phyloP scores from a whole-genome alignment of 2,113 vertebrate genomes.

The Megaceryle maxima region DNA sequence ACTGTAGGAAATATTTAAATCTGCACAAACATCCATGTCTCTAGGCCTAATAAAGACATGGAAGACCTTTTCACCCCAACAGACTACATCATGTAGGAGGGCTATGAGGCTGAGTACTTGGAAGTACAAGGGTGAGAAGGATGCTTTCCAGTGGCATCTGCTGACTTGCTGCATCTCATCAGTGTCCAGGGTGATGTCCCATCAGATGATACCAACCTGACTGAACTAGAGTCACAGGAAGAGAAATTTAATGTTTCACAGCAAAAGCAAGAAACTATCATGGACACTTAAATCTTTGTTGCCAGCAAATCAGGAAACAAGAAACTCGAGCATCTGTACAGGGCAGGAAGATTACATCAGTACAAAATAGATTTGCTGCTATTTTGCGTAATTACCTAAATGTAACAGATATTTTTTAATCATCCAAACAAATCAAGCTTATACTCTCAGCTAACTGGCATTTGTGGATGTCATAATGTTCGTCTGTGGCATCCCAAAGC shows the following conservation, averaged over 20 bases:
- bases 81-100: neutral
- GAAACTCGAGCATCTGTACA: neutral
- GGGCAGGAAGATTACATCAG: neutral
- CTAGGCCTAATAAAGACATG: neutral
- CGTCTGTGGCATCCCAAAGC: slow-evolving; percentile 1
- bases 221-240: neutral
- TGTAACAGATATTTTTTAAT: neutral
- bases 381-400: slow-evolving; percentile 26
- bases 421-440: slow-evolving; percentile 3
- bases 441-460: neutral
- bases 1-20: neutral
- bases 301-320: neutral
- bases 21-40: neutral
- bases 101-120: neutral
- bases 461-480: neutral
- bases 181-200: neutral
- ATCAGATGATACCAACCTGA: neutral
- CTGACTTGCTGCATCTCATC: neutral
- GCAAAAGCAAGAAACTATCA: neutral
- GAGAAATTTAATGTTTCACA: neutral
- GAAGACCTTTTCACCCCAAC: neutral
- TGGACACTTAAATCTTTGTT: neutral
- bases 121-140: neutral
- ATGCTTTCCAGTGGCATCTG: neutral
- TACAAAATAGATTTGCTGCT: slow-evolving; percentile 8